phyloP scores from a whole-genome alignment of 1,140 invertebrate species.

The Philopotamus ludificatus region DNA sequence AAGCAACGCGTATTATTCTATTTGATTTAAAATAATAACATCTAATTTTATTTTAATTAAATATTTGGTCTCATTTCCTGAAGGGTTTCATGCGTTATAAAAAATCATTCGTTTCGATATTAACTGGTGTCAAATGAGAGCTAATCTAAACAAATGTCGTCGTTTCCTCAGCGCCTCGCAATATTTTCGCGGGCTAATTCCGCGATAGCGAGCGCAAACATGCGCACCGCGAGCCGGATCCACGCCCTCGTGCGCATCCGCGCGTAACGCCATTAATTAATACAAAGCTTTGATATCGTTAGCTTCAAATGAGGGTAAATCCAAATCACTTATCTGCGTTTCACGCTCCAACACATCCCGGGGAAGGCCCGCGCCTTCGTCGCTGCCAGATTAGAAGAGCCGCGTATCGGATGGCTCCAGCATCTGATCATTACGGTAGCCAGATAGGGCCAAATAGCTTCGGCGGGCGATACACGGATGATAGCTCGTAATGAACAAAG shows the following conservation, averaged over 20 bases:
- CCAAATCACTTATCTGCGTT: slow-evolving; percentile 39
- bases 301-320: slow-evolving; percentile 32
- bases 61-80: too few relatives aligned
- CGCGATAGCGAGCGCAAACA: neutral
- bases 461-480: too few relatives aligned
- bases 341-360: slow-evolving; percentile 31
- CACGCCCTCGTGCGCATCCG: neutral
- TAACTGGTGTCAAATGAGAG: too few relatives aligned
- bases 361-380: neutral
- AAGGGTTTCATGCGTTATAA: too few relatives aligned
- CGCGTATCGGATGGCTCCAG: neutral
- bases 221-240: neutral
- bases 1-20: too few relatives aligned
- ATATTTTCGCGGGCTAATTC: neutral
- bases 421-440: slow-evolving; percentile 20
- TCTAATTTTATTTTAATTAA: too few relatives aligned
- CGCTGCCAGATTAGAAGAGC: neutral
- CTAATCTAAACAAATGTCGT: too few relatives aligned
- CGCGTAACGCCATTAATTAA: slow-evolving; percentile 37
- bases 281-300: slow-evolving; percentile 25
- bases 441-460: too few relatives aligned
- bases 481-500: too few relatives aligned
- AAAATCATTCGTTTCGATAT: too few relatives aligned
- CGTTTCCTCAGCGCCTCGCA: too few relatives aligned
- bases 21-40: too few relatives aligned